These are phyloP conservation scores for Muschampia plurimacula DNA, from an alignment of 2,888 invertebrate species.

Conservation along the genomic window DNA sequence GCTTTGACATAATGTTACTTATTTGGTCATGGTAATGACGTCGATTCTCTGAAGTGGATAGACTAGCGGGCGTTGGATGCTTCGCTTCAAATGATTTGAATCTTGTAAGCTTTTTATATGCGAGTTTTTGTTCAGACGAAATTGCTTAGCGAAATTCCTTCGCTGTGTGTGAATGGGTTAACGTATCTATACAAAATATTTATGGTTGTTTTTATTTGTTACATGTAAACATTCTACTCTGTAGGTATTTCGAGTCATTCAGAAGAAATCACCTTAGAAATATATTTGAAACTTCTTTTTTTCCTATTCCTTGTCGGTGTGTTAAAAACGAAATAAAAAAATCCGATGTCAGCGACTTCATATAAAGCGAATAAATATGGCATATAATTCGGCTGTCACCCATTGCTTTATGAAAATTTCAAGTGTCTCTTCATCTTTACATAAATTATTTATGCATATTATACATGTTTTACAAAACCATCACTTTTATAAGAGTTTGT, in stretches of 20 bases:
- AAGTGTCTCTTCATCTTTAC: no score
- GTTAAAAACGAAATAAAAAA: no score
- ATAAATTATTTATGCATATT: background rate
- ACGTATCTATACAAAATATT: background rate
- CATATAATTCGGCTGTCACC: no score
- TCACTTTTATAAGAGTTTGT: background rate
- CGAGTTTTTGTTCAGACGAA: background rate
- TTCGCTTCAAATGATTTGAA: constrained; percentile 12
- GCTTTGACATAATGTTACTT: constrained; percentile 23
- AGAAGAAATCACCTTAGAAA: background rate
- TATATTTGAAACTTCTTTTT: background rate
- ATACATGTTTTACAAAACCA: background rate
- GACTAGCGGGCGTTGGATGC: background rate
- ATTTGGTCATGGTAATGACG: constrained; percentile 15
- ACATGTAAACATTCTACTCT: no score
- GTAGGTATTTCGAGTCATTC: background rate
- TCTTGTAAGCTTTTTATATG: constrained; percentile 1
- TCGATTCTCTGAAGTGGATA: constrained; percentile 19
- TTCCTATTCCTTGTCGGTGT: no score
- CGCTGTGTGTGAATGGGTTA: background rate
- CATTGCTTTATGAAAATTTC: no score
- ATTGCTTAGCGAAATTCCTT: background rate
- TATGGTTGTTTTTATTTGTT: background rate
- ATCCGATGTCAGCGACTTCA: no score
- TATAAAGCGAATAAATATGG: no score